phyloP scores from a whole-genome alignment of 2,888 invertebrate genomes.

The Cylloceria caligata region DNA sequence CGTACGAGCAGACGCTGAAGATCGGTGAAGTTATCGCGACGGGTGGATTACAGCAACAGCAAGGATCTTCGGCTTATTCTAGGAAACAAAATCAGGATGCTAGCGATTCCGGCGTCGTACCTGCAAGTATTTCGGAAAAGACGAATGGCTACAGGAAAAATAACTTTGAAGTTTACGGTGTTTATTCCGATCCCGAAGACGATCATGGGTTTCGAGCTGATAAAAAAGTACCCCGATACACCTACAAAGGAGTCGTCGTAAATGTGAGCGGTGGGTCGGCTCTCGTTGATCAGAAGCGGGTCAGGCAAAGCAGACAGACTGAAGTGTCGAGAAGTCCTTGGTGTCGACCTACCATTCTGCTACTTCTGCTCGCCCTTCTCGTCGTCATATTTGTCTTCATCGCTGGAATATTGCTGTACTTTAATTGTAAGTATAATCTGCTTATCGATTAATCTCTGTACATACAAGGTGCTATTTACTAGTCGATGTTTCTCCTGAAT shows the following conservation, averaged over 20 bases:
- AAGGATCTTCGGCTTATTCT: conserved; percentile 70
- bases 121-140: conserved; percentile 76
- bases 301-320: conserved; percentile 80
- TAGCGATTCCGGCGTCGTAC: conserved; percentile 58
- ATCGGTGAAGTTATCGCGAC: conserved; percentile 79
- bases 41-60: conserved; percentile 53
- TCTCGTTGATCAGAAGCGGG: conserved; percentile 82
- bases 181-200: conserved; percentile 83
- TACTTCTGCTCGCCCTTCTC: conserved; percentile 86
- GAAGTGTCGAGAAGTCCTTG: conserved; percentile 85
- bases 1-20: conserved; percentile 82
- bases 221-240: conserved; percentile 81
- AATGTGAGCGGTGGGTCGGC: conserved; percentile 83
- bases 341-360: conserved; percentile 86
- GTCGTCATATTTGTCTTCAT: conserved; percentile 87
- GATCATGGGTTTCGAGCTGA: conserved; percentile 82
- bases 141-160: conserved; percentile 83
- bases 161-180: conserved; percentile 83
- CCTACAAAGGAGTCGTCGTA: conserved; percentile 83
- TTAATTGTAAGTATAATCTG: conserved; percentile 86
- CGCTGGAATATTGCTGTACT: conserved; percentile 87
- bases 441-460: conserved; percentile 1
- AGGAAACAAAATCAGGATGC: conserved; percentile 76
- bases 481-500: conserved; percentile 4
- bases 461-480: neutral